phyloP scores from a whole-genome alignment of 2,797 vertebrate species.

The Mus spretus region DNA sequence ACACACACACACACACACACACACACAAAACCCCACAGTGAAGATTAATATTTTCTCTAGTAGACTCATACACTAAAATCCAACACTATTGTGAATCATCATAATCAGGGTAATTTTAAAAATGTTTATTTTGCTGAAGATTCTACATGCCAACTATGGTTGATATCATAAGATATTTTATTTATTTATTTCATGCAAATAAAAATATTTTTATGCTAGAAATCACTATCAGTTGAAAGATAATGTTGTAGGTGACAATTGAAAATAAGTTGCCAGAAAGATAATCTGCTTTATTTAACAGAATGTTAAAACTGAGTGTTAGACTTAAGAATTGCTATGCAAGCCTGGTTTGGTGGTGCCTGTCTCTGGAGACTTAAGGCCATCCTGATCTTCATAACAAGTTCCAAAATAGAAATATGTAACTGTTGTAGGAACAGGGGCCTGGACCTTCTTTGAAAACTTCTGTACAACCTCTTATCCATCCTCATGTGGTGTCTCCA shows the following conservation, averaged over 20 bases:
- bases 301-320: slow-evolving; percentile 29
- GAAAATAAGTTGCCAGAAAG: slow-evolving; percentile 24
- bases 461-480: no score
- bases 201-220: slow-evolving; percentile 51
- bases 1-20: no score
- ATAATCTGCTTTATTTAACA: slow-evolving; percentile 48
- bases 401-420: neutral
- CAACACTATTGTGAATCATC: slow-evolving; percentile 63
- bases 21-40: neutral
- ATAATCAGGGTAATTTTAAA: slow-evolving; percentile 62
- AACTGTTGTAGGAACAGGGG: neutral
- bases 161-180: slow-evolving; percentile 51
- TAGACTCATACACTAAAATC: slow-evolving; percentile 56
- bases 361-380: neutral
- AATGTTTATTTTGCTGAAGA: slow-evolving; percentile 51
- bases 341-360: neutral
- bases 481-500: neutral
- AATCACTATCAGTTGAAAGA: slow-evolving; percentile 59
- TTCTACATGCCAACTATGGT: slow-evolving; percentile 5
- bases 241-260: slow-evolving; percentile 38
- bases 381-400: neutral
- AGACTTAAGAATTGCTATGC: neutral
- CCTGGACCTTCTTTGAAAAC: neutral
- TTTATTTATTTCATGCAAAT: slow-evolving; percentile 52
- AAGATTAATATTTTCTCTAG: slow-evolving; percentile 38